Conservation (phyloP, 2,113 vertebrate species). For the Petaurus breviceps region DNA sequence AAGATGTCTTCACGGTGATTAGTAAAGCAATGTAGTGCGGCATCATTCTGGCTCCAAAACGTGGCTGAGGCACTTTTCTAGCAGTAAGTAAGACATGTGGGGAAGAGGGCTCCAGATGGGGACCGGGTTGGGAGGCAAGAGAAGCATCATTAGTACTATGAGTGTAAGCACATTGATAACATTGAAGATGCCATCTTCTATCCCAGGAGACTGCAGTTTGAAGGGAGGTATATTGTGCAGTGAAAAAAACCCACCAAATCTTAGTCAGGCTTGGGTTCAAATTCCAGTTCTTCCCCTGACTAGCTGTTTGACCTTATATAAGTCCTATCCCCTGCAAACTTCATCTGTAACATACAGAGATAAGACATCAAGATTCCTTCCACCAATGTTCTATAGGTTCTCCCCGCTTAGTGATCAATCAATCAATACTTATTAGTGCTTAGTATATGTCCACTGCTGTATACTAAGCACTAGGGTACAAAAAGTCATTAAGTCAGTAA, state of each 20-base stretch:
- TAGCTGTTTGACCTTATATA: neutral
- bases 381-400: neutral
- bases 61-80: neutral
- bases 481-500: neutral
- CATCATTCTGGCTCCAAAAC: constrained; percentile 52
- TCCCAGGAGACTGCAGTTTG: neutral
- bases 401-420: neutral
- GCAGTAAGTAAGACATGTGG: neutral
- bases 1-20: constrained; percentile 73
- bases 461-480: neutral
- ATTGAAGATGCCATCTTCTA: neutral
- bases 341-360: neutral
- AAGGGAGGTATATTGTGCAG: neutral
- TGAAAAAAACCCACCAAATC: neutral
- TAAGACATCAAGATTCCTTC: neutral
- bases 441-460: neutral
- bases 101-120: neutral
- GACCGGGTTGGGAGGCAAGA: neutral
- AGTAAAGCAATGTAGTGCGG: constrained; percentile 71
- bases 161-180: neutral
- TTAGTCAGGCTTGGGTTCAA: neutral
- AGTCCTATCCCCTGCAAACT: neutral
- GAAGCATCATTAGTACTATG: neutral
- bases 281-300: neutral
- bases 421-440: neutral